These are phyloP conservation scores for Vulpes lagopus DNA, from an alignment of 2,113 vertebrate species.

Conservation along the genomic window DNA sequence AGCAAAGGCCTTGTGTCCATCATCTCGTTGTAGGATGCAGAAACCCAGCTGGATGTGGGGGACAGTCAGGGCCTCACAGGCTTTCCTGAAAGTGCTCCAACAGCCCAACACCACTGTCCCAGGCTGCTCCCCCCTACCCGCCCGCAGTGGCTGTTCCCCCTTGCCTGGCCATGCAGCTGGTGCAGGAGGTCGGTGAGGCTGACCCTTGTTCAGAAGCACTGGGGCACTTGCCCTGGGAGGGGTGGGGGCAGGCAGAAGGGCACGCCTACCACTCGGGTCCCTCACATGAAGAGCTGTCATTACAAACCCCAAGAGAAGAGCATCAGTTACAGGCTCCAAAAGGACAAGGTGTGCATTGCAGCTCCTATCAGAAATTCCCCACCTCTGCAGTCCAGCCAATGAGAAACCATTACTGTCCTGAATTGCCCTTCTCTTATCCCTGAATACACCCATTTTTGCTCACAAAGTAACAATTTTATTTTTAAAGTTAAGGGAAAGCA, in stretches of 20 bases:
- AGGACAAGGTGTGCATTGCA: not conserved
- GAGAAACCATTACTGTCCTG: not conserved
- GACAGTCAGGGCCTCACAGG: not conserved
- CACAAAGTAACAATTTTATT: not conserved
- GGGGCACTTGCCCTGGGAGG: not conserved
- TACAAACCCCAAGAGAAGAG: not conserved
- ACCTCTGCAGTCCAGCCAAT: not conserved
- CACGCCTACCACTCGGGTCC: too few relatives aligned
- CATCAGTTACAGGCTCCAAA: not conserved
- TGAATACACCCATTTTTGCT: not conserved
- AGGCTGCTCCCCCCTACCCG: not conserved
- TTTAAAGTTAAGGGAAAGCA: not conserved
- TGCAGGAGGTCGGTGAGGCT: not conserved
- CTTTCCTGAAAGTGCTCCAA: not conserved
- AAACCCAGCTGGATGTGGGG: not conserved
- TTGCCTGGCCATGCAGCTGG: not conserved
- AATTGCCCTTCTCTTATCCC: not conserved
- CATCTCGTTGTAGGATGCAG: not conserved
- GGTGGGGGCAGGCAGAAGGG: too few relatives aligned
- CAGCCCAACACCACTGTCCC: not conserved
- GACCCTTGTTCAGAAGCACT: not conserved
- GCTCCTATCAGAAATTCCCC: not conserved
- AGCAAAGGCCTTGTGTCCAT: not conserved
- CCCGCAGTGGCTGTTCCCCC: fast-evolving
- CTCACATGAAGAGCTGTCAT: not conserved